Conservation (phyloP, 2,797 vertebrate species). For the Gastrophryne carolinensis region DNA sequence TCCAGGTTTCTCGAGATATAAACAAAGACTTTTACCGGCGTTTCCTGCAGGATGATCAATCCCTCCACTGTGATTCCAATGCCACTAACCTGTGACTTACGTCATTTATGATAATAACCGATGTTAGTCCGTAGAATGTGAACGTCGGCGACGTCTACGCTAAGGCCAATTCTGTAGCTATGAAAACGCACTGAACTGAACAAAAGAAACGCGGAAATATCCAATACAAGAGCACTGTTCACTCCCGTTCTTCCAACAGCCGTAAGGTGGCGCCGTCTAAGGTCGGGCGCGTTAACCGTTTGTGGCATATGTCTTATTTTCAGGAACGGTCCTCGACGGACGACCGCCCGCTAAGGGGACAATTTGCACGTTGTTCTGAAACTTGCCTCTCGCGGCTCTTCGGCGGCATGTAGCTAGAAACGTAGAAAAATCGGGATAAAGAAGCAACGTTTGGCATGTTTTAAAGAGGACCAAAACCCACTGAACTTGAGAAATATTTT, state of each 20-base stretch:
- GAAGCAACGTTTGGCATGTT: too few species aligned
- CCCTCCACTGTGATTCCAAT: slow-evolving; percentile 67
- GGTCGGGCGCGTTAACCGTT: neutral
- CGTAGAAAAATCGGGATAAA: too few species aligned
- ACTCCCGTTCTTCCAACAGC: slow-evolving; percentile 35
- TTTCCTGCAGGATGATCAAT: slow-evolving; percentile 56
- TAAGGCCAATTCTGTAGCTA: neutral
- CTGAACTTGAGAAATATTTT: too few species aligned
- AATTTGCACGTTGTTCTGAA: neutral
- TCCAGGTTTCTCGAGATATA: neutral
- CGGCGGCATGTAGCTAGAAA: neutral
- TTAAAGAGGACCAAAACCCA: too few species aligned
- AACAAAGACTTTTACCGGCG: slow-evolving; percentile 24
- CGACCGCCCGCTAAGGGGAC: neutral
- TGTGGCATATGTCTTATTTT: slow-evolving; percentile 1
- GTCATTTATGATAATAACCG: slow-evolving; percentile 41
- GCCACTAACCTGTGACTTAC: slow-evolving; percentile 61
- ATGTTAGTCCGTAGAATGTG: neutral
- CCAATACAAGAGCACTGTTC: slow-evolving; percentile 32
- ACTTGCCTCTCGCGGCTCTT: neutral
- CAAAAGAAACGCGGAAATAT: slow-evolving; percentile 10
- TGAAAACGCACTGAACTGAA: neutral
- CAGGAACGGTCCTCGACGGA: neutral
- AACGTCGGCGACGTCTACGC: neutral
- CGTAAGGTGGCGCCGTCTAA: neutral